Percentiles rank a stretch among this genome's conserved stretches.
Evolutionary conservation across 2,888 invertebrate genomes (phyloP).

Genomic region (Unio pictorum): DNA sequence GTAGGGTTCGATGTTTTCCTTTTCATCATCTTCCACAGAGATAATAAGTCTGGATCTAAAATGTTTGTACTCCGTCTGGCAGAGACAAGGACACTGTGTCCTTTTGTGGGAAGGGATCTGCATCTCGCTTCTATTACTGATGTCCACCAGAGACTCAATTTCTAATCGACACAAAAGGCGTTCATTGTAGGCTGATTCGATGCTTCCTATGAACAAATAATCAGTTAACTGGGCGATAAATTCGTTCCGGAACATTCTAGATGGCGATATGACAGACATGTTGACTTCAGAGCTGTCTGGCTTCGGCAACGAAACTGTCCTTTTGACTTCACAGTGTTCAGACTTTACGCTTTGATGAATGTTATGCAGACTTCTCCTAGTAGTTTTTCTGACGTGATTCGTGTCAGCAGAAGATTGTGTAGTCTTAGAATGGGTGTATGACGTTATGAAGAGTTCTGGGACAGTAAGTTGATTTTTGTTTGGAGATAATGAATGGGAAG

Average conservation of each 20-base stretch:
- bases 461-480: conserved; percentile 27
- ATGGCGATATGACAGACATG: conserved; percentile 16
- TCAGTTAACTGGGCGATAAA: conserved; percentile 52
- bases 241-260: conserved; percentile 42
- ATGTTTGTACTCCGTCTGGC: conserved; percentile 52
- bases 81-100: conserved; percentile 58
- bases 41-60: conserved; percentile 76
- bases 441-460: conserved; percentile 46
- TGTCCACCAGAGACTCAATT: conserved; percentile 72
- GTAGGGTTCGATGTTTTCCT: conserved; percentile 65
- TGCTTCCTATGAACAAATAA: conserved; percentile 70
- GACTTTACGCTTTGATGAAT: conserved; percentile 14
- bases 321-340: conserved; percentile 9
- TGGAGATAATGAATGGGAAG: conserved; percentile 1
- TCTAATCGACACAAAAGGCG: conserved; percentile 71
- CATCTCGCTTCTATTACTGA: conserved; percentile 58
- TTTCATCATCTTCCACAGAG: conserved; percentile 77
- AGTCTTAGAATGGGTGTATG: conserved; percentile 38
- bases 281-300: conserved; percentile 10
- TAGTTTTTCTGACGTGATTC: conserved; percentile 1
- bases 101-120: conserved; percentile 48
- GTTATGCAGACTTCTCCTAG: conserved; percentile 25
- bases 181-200: conserved; percentile 71
- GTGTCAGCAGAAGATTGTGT: conserved; percentile 1
- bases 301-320: conserved; percentile 21